Evolutionary conservation across 2,113 vertebrate genomes (phyloP).

Genomic region (Tyto alba): DNA sequence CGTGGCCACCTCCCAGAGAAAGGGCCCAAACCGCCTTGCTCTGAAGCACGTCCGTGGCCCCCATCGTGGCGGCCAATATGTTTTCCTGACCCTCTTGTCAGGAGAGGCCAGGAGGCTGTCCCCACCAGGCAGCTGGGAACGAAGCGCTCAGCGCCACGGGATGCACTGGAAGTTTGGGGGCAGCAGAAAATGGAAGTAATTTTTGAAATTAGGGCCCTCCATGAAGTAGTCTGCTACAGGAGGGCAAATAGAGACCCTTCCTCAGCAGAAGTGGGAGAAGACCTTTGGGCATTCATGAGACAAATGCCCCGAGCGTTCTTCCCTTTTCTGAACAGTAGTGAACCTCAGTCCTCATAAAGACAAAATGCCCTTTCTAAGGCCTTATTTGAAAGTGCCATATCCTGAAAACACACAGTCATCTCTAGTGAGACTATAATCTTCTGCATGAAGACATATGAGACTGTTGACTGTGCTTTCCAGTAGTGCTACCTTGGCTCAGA

Average conservation of each 20-base stretch:
- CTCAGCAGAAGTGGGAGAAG: neutral
- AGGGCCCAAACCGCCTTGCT: neutral
- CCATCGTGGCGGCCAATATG: rapidly evolving
- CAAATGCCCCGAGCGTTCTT: neutral
- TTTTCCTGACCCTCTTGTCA: neutral
- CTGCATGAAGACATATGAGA: neutral
- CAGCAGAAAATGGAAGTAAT: neutral
- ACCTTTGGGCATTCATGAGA: neutral
- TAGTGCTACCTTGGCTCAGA: neutral
- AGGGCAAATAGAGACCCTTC: neutral
- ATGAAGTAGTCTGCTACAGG: neutral
- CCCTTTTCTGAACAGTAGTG: neutral
- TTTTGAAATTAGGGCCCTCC: neutral
- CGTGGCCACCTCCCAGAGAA: rapidly evolving
- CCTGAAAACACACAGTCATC: neutral
- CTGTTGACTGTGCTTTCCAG: neutral
- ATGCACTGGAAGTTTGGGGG: neutral
- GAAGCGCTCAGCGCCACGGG: rapidly evolving
- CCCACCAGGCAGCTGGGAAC: rapidly evolving
- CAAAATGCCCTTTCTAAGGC: neutral
- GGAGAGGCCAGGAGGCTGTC: rapidly evolving
- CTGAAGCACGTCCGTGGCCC: neutral
- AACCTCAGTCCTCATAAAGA: neutral
- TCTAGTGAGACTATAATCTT: neutral
- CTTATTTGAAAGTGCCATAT: neutral